A percentile compares a stretch with the other conserved stretches of the same genome.
These are phyloP conservation scores for Heliothis peltigera DNA, from an alignment of 2,888 invertebrate genomes.

Conservation along the genomic window DNA sequence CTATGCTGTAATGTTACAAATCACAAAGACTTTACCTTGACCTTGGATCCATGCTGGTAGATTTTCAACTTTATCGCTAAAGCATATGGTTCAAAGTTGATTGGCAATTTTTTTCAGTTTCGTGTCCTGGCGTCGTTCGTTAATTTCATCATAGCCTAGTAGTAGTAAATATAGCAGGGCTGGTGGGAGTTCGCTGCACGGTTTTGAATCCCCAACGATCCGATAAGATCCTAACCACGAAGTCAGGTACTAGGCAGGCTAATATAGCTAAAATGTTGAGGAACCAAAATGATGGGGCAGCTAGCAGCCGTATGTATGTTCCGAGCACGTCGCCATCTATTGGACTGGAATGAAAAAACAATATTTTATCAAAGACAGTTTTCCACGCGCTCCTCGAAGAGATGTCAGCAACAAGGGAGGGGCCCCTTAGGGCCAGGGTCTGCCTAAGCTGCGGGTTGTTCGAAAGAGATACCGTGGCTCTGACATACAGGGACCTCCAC, in stretches of 20 bases:
- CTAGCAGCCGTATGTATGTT: constrained; percentile 90
- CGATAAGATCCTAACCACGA: constrained; percentile 67
- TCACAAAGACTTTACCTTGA: no score
- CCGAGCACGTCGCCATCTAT: constrained; percentile 89
- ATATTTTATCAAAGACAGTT: background rate
- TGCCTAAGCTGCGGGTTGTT: no score
- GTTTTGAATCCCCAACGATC: constrained; percentile 67
- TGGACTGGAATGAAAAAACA: constrained; percentile 66
- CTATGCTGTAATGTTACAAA: no score
- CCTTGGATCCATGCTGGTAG: no score
- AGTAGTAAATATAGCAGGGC: constrained; percentile 66
- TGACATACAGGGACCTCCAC: background rate
- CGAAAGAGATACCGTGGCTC: no score
- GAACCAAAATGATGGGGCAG: constrained; percentile 90
- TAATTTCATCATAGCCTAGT: constrained; percentile 67
- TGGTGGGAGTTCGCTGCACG: constrained; percentile 8
- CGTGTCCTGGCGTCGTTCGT: no score
- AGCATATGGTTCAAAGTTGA: no score
- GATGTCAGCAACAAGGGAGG: no score
- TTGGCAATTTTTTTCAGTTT: no score
- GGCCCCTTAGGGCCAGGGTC: no score
- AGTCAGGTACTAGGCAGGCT: constrained; percentile 90
- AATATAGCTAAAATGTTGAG: constrained; percentile 86
- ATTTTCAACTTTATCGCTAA: no score
- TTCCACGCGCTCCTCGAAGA: no score